Evolutionary conservation across 2,888 invertebrate species (phyloP), one percentile per base, ranked within the genome.

Genomic region (Pheosia tremula): DNA sequence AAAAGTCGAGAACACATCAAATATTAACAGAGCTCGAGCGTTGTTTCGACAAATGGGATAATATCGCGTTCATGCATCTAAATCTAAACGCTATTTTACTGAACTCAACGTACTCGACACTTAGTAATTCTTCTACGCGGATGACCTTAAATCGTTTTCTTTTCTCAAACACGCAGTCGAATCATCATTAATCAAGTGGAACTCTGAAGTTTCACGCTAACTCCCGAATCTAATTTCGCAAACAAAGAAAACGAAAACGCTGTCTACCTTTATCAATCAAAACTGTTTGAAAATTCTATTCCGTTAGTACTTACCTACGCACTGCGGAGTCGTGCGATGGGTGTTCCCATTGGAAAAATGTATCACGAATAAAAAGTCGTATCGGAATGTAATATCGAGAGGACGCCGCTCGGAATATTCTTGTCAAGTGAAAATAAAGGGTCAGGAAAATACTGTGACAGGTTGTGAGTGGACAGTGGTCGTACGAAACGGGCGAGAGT

Each of bases 201-300:
- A 89, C 88, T 82, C 84, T 88, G 88, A 88, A 91, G 87, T 87
- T 88, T 87, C 86, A 85, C 87, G 88, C 88, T 85, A 87, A 86
- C 88, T 89, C 83, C 88, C 78, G 85, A 90, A 91, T 90, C 90
- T 90, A 91, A 93, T 91, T 91, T 89, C 84, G 87, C 87, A 91
- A 93, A 92, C 91, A 92, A 92, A 91, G 90, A 91, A 92, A 90
- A 85, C 88, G 89, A 88, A 91, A 91, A 88, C 87, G 24, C 89
- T 87, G 91, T 92, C 92, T 91, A 92, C 92, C 91, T 91, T 91
- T 93, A 92, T 92, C 93, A 92, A 92, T 93, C 91, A 92, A 91
- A 93, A 92, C 88, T 89, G 89, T 90, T 91, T 88, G 90, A 90
- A 93, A 93, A 90, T 91, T 93, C 86, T 89, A 90, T 93, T 90